These are phyloP conservation scores for Elgaria multicarinata DNA, from an alignment of 2,113 vertebrate genomes.

Conservation along the genomic window DNA sequence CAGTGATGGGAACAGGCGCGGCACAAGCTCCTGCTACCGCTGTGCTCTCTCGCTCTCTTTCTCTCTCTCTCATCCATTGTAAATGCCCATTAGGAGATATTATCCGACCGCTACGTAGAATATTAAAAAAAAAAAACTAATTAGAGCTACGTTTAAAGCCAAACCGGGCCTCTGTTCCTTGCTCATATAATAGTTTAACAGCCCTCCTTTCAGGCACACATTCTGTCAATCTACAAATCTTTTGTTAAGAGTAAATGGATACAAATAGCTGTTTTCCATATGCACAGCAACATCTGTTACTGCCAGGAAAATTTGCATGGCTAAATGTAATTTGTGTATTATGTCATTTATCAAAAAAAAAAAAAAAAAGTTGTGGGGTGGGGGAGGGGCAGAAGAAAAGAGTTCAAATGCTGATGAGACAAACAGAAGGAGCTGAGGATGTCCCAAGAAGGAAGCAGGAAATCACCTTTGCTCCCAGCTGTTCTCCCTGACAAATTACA, in stretches of 20 bases:
- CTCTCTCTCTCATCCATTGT: not conserved
- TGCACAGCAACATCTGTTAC: conserved; percentile 69
- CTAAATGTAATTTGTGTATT: conserved; percentile 65
- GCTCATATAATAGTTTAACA: conserved; percentile 37
- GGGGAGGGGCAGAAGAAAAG: not conserved
- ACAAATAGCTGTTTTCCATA: conserved; percentile 56
- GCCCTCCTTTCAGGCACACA: conserved; percentile 12
- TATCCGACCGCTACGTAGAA: conserved; percentile 19
- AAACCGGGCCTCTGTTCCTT: conserved; percentile 30
- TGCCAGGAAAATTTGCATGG: conserved; percentile 70
- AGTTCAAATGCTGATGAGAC: conserved; percentile 16
- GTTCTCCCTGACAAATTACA: not conserved
- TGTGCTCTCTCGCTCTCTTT: not conserved
- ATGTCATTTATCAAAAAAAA: conserved; percentile 63
- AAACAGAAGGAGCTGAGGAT: not conserved
- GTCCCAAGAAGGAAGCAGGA: not conserved
- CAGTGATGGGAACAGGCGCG: not conserved
- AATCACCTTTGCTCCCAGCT: not conserved
- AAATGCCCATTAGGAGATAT: conserved; percentile 45
- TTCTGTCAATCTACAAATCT: conserved; percentile 20
- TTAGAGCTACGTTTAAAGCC: conserved; percentile 35
- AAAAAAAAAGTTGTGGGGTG: conserved; percentile 6
- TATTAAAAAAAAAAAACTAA: conserved; percentile 49
- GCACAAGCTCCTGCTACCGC: not conserved
- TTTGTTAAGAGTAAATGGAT: conserved; percentile 54